These are phyloP conservation scores for Phrynocephalus guinanensis DNA, from an alignment of 2,797 vertebrate species.

Conservation along the genomic window DNA sequence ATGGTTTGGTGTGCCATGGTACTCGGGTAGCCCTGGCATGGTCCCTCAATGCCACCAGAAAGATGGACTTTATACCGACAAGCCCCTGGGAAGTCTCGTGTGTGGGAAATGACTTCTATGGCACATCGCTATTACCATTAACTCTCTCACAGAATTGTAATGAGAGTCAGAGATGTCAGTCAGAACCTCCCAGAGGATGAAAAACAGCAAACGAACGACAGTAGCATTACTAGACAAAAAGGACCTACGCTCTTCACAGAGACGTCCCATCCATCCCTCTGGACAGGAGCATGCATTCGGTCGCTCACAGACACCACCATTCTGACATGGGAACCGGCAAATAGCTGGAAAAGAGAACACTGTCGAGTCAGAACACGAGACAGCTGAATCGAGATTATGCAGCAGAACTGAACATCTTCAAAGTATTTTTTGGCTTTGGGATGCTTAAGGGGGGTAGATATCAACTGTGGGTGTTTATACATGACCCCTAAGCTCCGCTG, in stretches of 20 bases:
- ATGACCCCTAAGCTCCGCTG: not conserved
- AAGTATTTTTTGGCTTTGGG: not conserved
- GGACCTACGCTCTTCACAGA: constrained; percentile 95
- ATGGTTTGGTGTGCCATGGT: too few species aligned
- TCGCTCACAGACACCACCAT: constrained; percentile 91
- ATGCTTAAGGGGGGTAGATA: not conserved
- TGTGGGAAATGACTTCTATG: too few species aligned
- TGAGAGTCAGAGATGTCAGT: not conserved
- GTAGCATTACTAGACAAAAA: not conserved
- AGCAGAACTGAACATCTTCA: not conserved
- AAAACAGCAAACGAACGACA: not conserved
- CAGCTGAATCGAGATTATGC: too few species aligned
- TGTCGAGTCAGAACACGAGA: not conserved
- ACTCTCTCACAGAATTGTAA: not conserved
- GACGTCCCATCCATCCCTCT: constrained; percentile 96
- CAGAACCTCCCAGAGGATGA: not conserved
- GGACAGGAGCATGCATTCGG: constrained; percentile 93
- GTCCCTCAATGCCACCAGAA: too few species aligned
- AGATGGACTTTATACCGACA: too few species aligned
- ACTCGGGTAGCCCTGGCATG: too few species aligned
- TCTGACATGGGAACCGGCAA: constrained; percentile 94
- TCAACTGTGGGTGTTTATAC: not conserved
- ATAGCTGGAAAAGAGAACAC: constrained; percentile 79
- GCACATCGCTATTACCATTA: too few species aligned
- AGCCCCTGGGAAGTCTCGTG: too few species aligned